A percentile compares a stretch with the other conserved stretches of the same genome.
Conservation (phyloP, 2,113 vertebrate species). For the Okapia johnstoni region DNA sequence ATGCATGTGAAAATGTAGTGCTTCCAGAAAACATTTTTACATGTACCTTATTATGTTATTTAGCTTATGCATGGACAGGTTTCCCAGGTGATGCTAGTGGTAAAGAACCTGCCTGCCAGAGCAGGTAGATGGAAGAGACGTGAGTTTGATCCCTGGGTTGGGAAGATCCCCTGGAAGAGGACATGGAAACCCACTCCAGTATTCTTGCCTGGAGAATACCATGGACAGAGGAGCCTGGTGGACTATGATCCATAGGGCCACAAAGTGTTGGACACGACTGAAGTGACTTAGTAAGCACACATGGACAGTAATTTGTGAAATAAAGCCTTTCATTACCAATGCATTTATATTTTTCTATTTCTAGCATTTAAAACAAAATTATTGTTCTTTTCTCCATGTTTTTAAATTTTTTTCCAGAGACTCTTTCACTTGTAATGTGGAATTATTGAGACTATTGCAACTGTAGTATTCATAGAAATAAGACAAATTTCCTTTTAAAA, state of each 20-base stretch:
- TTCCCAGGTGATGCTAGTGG: neutral
- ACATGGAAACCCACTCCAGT: neutral
- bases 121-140: neutral
- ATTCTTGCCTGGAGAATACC: neutral
- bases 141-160: neutral
- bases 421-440: slow-evolving; percentile 29
- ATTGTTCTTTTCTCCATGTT: neutral
- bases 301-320: neutral
- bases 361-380: neutral
- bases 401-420: slow-evolving; percentile 50
- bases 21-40: neutral
- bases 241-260: neutral
- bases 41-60: neutral
- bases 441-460: neutral
- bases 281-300: neutral
- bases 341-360: neutral
- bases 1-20: neutral
- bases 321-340: neutral
- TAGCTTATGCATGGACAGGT: neutral
- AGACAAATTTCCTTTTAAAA: neutral
- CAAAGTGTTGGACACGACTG: neutral
- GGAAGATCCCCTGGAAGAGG: neutral
- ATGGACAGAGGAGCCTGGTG: neutral
- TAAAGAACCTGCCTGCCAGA: neutral
- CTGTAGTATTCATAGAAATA: neutral